Percentiles rank a stretch among this genome's conserved stretches.
phyloP scores from a whole-genome alignment of 2,888 invertebrate genomes.

The Philonicus albiceps region DNA sequence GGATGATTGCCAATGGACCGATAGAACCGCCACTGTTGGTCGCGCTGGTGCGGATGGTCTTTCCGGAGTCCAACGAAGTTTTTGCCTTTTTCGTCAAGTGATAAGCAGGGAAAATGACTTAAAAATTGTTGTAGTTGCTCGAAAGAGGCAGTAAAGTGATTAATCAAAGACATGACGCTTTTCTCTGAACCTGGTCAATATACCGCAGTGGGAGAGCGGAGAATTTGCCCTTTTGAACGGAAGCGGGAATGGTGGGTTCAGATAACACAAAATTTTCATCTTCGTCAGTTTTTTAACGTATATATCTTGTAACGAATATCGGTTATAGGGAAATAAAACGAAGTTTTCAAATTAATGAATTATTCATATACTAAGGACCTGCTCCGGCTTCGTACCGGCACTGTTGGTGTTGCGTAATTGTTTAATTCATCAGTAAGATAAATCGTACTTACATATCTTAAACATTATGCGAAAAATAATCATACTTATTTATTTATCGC shows the following conservation, averaged over 20 bases:
- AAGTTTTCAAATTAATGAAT: background rate
- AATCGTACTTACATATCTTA: too few relatives aligned
- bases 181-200: background rate
- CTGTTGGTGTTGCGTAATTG: too few relatives aligned
- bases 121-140: conserved; percentile 21
- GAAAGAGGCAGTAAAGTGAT: conserved; percentile 17
- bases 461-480: too few relatives aligned
- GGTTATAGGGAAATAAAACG: background rate
- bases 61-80: background rate
- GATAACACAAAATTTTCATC: background rate
- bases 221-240: background rate
- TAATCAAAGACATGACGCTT: conserved; percentile 28
- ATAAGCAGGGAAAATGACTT: conserved; percentile 13
- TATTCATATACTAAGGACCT: too few relatives aligned
- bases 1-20: conserved; percentile 4
- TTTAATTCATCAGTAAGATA: too few relatives aligned
- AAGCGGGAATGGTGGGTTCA: background rate
- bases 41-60: background rate
- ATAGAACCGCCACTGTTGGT: background rate
- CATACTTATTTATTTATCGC: too few relatives aligned
- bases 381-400: too few relatives aligned
- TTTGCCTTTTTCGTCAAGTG: background rate
- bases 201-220: background rate
- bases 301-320: background rate
- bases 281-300: background rate